Conservation (phyloP, 2,113 vertebrate genomes). For the Alaudala cheleensis region DNA sequence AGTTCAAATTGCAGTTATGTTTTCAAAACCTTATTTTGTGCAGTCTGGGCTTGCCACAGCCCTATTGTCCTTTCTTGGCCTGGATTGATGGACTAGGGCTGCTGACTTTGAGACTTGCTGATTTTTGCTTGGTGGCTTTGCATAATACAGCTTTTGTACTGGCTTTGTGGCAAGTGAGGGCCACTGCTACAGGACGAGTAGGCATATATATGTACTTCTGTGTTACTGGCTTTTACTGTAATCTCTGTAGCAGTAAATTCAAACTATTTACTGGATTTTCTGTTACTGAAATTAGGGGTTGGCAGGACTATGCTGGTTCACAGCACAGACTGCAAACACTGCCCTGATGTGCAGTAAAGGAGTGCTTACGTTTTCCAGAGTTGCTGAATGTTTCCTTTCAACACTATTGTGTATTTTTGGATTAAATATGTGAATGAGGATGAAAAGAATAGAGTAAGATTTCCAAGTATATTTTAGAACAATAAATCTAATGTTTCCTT, state of each 20-base stretch:
- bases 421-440: not conserved
- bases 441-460: not conserved
- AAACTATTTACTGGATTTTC: not conserved
- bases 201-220: not conserved
- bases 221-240: not conserved
- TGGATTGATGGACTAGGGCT: not conserved
- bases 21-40: not conserved
- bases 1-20: not conserved
- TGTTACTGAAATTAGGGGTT: not conserved
- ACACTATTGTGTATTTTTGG: not conserved
- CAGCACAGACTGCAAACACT: not conserved
- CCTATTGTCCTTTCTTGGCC: not conserved
- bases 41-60: not conserved
- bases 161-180: not conserved
- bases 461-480: not conserved
- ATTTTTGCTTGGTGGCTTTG: not conserved
- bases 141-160: not conserved
- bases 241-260: not conserved
- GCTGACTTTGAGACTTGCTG: not conserved
- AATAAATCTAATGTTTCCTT: slow-evolving; percentile 14
- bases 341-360: not conserved
- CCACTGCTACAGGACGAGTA: not conserved
- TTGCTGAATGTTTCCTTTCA: not conserved
- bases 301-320: not conserved
- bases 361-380: not conserved